Conservation (phyloP, 2,888 invertebrate species). For the Coleophora flavipennella region DNA sequence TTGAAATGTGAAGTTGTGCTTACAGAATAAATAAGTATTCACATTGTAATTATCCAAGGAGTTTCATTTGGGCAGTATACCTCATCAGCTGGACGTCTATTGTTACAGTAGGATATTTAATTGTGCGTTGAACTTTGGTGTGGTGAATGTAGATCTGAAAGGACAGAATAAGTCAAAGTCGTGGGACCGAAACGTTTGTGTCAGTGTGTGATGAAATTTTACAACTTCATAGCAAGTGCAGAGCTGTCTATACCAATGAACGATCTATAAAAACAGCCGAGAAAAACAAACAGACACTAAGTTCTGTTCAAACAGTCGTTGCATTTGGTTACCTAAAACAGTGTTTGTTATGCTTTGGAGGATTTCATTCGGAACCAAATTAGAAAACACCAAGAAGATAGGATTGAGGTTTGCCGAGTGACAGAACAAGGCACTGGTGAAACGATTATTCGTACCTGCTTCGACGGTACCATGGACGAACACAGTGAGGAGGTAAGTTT, state of each 20-base stretch:
- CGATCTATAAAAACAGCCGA: neutral
- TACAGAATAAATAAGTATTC: too few relatives aligned
- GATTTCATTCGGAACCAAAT: conserved; percentile 2
- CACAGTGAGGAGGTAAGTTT: too few relatives aligned
- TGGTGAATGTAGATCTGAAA: neutral
- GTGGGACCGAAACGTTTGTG: neutral
- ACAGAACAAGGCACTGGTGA: neutral
- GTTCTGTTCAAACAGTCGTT: neutral
- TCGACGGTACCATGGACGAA: too few relatives aligned
- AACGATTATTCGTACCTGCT: too few relatives aligned
- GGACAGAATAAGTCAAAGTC: neutral
- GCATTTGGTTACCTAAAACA: conserved; percentile 3
- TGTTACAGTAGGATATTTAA: neutral
- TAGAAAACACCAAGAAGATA: conserved; percentile 1
- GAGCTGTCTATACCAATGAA: neutral
- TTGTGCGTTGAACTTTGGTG: neutral
- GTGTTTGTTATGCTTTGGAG: conserved; percentile 3
- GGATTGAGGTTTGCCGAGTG: conserved; percentile 2
- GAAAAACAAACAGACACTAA: neutral
- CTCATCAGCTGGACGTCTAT: too few relatives aligned
- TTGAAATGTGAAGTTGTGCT: too few relatives aligned
- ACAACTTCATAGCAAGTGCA: neutral
- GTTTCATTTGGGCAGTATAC: too few relatives aligned
- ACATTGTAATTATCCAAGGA: too few relatives aligned
- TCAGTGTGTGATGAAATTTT: neutral